Evolutionary conservation across 2,797 vertebrate species (phyloP), one percentile per base, ranked within the genome.

Genomic region (Hozukius guyotensis): DNA sequence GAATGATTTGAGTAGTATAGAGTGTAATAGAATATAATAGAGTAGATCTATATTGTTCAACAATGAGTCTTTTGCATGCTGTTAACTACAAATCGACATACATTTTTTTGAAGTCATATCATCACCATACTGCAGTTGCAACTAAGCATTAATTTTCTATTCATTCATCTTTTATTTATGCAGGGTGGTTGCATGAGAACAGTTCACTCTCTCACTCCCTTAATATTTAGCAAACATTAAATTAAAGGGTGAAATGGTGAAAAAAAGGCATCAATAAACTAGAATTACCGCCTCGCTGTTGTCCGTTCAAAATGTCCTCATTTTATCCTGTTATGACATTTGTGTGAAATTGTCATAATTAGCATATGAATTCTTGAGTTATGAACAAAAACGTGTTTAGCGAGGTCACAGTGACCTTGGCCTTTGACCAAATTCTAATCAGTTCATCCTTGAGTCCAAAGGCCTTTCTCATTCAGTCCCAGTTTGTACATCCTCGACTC

Each of bases 1-100:
- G 53, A 85, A 89, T 81, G 70, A 46, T 73, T 71, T 29, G 36
- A 85, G 14, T 32, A 32, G 5, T 65, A 72, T 12, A 56, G 9
- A 61, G 59, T 14, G 5, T n/a, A 68, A 70, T 12, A 56, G 1
- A 61, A 63, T 20, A 18, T 4, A 80, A 22, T 24, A 56, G 25
- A 53, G 13, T 2, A 62, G 3, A 66, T 22, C 18, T 32, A 29
- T 24, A 63, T 46, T 52, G 24, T 67, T 82, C 29, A 29, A 18
- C 16, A 71, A 72, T 71, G 4, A 59, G 6, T 55, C 31, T 65
- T 62, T 68, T 61, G 38, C 32, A 60, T 46, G 16, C 52, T 5
- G 2, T 55, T 67, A 31, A 56, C 20, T 24, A 36, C 6, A 32
- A 49, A 71, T 29, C 13, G 5, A 38, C 36, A 6, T 38, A 38